phyloP scores from a whole-genome alignment of 2,888 invertebrate genomes.

The Cephus sareptanus region DNA sequence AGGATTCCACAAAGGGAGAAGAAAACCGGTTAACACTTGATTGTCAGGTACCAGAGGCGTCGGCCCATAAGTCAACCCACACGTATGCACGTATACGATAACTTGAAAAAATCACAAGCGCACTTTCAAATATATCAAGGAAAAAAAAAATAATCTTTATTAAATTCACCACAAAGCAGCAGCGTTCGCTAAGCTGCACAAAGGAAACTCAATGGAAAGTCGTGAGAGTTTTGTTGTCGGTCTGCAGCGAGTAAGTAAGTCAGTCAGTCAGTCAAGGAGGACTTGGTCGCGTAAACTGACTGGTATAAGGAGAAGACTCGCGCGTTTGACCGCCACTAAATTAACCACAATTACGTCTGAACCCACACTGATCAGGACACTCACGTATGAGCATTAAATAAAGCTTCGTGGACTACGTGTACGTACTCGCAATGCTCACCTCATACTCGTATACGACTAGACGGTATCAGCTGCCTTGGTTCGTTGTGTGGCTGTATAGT shows the following conservation, averaged over 20 bases:
- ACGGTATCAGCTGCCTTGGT: slow-evolving; percentile 4
- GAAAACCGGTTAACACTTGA: neutral
- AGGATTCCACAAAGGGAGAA: neutral
- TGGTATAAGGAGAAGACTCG: neutral
- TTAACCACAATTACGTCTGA: slow-evolving; percentile 58
- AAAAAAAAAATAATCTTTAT: neutral
- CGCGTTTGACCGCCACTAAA: slow-evolving; percentile 37
- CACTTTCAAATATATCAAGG: neutral
- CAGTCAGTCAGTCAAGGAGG: neutral
- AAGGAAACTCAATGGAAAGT: neutral
- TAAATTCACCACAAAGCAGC: neutral
- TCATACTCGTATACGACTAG: neutral
- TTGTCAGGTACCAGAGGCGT: neutral
- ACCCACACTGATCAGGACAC: slow-evolving; percentile 1
- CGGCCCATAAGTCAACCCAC: neutral
- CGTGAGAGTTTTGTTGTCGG: neutral
- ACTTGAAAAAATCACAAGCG: neutral
- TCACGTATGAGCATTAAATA: neutral
- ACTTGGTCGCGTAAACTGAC: slow-evolving; percentile 15
- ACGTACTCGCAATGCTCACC: neutral
- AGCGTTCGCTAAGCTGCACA: neutral
- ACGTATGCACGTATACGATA: neutral
- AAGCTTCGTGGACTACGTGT: neutral
- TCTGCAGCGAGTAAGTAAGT: neutral
- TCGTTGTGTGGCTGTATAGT: neutral